These are phyloP conservation scores for Lasioglossum albipes DNA, from an alignment of 1,140 invertebrate genomes.

Conservation along the genomic window DNA sequence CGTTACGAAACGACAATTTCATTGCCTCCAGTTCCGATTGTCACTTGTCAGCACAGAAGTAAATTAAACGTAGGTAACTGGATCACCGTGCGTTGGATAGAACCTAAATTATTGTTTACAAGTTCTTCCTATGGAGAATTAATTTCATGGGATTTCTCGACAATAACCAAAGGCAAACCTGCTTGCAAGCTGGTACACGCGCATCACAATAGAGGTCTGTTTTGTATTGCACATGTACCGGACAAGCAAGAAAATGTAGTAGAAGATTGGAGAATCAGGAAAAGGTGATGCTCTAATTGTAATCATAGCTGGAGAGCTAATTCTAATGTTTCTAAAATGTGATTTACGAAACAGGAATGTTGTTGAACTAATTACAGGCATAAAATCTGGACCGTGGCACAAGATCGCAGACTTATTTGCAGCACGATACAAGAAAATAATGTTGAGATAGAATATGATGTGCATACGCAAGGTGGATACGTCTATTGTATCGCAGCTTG, in stretches of 20 bases:
- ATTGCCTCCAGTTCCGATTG: constrained; percentile 41
- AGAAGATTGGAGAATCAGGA: constrained; percentile 64
- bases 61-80: constrained; percentile 72
- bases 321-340: background rate
- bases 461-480: constrained; percentile 84
- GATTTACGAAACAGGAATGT: constrained; percentile 4
- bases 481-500: constrained; percentile 84
- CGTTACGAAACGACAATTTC: constrained; percentile 76
- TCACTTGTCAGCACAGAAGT: constrained; percentile 61
- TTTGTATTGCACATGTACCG: constrained; percentile 76
- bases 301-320: background rate
- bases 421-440: constrained; percentile 78
- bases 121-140: constrained; percentile 81
- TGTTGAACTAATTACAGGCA: constrained; percentile 27
- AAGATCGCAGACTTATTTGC: constrained; percentile 84
- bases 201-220: constrained; percentile 80
- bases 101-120: constrained; percentile 77
- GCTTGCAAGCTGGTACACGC: constrained; percentile 76
- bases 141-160: constrained; percentile 77
- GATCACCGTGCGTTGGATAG: constrained; percentile 82
- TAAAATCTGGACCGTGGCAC: constrained; percentile 82
- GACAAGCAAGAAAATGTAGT: constrained; percentile 30
- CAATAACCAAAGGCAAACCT: constrained; percentile 59
- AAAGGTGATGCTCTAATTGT: background rate
- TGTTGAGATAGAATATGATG: constrained; percentile 73